Conservation (phyloP, 2,888 invertebrate genomes). For the Mantis religiosa region DNA sequence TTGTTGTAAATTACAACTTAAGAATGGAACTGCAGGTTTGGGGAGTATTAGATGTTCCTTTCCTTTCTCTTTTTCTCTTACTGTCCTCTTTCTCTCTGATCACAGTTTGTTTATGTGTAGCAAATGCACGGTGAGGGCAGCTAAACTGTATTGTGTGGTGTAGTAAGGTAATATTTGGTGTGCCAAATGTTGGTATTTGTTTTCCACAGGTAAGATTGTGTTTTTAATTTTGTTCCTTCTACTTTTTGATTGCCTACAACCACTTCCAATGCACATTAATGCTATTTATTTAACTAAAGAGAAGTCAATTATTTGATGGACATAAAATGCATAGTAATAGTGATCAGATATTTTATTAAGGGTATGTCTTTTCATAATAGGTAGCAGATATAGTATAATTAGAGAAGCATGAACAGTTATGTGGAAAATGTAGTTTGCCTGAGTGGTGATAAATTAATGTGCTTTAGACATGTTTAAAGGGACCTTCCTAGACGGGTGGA, state of each 20-base stretch:
- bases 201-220: not conserved
- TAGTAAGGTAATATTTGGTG: slow-evolving; percentile 5
- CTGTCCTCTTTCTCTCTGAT: not conserved
- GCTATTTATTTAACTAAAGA: not conserved
- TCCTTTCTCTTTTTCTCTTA: not conserved
- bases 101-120: not conserved
- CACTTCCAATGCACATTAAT: not conserved
- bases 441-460: not conserved
- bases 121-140: not conserved
- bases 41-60: not conserved
- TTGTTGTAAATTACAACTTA: not conserved
- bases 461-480: not conserved
- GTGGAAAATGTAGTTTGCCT: not conserved
- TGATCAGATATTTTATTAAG: too few relatives aligned
- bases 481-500: not conserved
- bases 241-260: not conserved
- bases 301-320: too few relatives aligned
- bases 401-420: not conserved
- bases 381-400: not conserved
- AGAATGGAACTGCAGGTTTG: not conserved
- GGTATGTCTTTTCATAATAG: not conserved
- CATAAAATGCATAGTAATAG: too few relatives aligned
- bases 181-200: not conserved
- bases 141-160: not conserved
- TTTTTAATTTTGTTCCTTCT: not conserved